Evolutionary conservation across 1,140 invertebrate species (phyloP).

Genomic region (Zelostemma sp.): DNA sequence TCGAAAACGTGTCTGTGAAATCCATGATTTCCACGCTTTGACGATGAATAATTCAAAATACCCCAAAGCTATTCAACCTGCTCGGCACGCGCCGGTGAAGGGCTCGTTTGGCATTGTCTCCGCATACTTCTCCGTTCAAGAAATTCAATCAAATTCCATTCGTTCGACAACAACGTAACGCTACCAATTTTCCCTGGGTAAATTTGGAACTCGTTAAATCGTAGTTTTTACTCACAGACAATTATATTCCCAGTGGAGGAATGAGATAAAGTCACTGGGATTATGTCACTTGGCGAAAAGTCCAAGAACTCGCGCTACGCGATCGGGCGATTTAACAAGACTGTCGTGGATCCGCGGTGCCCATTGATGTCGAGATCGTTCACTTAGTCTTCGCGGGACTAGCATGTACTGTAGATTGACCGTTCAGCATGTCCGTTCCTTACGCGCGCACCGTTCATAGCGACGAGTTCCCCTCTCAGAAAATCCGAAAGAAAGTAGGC

Average conservation of each 20-base stretch:
- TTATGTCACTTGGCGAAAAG: slow-evolving; percentile 20
- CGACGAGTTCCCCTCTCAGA: slow-evolving; percentile 45
- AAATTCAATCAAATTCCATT: background rate
- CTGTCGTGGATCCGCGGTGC: slow-evolving; percentile 36
- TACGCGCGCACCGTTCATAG: slow-evolving; percentile 41
- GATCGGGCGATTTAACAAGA: slow-evolving; percentile 29
- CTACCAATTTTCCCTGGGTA: no score
- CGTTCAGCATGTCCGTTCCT: slow-evolving; percentile 50
- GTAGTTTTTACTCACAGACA: background rate
- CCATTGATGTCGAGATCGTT: slow-evolving; percentile 48
- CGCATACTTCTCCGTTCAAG: background rate
- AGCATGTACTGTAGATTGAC: slow-evolving; percentile 45
- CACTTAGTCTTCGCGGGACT: slow-evolving; percentile 49
- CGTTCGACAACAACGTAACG: no score
- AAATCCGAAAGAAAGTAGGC: slow-evolving; percentile 50
- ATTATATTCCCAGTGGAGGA: background rate
- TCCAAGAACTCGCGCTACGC: slow-evolving; percentile 32
- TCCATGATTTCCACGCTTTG: background rate
- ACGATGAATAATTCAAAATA: background rate
- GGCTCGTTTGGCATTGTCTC: slow-evolving; percentile 5
- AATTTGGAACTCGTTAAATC: no score
- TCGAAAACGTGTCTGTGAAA: background rate
- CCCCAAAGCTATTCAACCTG: background rate
- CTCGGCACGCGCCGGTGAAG: background rate
- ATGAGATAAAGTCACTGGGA: slow-evolving; percentile 23